phyloP scores from a whole-genome alignment of 1,140 invertebrate genomes.

The Stegodyphus mimosarum region DNA sequence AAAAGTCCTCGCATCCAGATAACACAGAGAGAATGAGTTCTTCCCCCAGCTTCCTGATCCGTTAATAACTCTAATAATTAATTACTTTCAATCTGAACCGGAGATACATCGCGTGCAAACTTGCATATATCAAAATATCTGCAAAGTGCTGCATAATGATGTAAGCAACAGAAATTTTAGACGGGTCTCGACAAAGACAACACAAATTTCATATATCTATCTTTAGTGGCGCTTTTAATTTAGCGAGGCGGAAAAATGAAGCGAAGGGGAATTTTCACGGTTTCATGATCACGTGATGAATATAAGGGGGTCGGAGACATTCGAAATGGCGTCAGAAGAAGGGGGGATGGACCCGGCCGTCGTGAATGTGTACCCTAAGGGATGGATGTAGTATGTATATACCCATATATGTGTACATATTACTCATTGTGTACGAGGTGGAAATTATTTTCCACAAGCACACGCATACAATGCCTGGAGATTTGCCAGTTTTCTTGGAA shows the following conservation, averaged over 20 bases:
- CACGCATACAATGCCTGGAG: too few relatives aligned
- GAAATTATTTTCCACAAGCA: too few relatives aligned
- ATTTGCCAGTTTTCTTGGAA: too few relatives aligned
- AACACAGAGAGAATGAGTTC: too few relatives aligned
- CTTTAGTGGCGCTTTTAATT: conserved; percentile 7
- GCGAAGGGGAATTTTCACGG: not conserved
- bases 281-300: conserved; percentile 13
- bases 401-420: too few relatives aligned
- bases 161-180: not conserved
- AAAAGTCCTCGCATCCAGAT: too few relatives aligned
- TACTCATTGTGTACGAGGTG: too few relatives aligned
- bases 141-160: not conserved
- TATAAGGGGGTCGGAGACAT: conserved; percentile 1
- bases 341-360: not conserved
- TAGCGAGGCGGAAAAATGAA: conserved; percentile 19
- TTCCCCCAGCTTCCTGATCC: not conserved
- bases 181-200: not conserved
- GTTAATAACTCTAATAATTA: not conserved
- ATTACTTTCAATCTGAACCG: not conserved
- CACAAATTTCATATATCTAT: conserved; percentile 16
- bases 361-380: not conserved
- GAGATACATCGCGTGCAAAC: not conserved
- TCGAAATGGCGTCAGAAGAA: not conserved
- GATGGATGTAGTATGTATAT: too few relatives aligned
- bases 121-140: not conserved